Percentiles rank a stretch among this genome's conserved stretches.
Conservation (phyloP, 2,797 vertebrate genomes). For the Brachymystax lenok region DNA sequence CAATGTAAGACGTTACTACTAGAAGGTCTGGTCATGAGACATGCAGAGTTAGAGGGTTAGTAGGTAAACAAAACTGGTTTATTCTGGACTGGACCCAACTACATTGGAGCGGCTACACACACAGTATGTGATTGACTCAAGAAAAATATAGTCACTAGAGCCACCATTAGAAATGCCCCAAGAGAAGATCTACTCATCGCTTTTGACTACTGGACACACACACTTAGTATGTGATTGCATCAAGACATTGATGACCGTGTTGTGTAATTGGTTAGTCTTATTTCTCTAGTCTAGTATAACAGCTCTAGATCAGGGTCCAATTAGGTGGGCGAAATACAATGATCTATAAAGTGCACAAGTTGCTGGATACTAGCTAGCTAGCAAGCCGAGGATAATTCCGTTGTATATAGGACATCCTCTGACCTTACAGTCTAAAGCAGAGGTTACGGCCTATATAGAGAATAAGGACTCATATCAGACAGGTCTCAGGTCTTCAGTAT, state of each 20-base stretch:
- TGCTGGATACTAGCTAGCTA: slow-evolving; percentile 45
- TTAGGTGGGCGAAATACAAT: slow-evolving; percentile 44
- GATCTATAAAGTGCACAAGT: slow-evolving; percentile 73
- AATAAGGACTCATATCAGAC: neutral
- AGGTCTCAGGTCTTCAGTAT: slow-evolving; percentile 16
- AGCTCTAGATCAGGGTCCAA: slow-evolving; percentile 27
- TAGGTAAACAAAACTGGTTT: neutral
- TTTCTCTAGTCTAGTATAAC: neutral
- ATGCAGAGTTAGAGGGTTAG: neutral
- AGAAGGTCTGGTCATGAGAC: neutral
- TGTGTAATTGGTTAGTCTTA: neutral
- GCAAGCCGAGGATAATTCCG: slow-evolving; percentile 8
- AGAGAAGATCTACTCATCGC: too few relatives aligned
- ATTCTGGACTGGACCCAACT: too few relatives aligned
- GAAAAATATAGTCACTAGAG: neutral
- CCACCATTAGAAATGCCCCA: too few relatives aligned
- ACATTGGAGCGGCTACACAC: neutral
- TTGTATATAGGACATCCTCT: neutral
- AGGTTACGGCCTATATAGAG: neutral
- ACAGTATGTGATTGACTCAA: neutral
- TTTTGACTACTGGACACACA: too few relatives aligned
- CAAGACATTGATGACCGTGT: neutral
- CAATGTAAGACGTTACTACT: neutral
- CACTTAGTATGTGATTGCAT: neutral
- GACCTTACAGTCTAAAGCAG: neutral